Evolutionary conservation across 2,797 vertebrate species (phyloP), one percentile per base, ranked within the genome.

Genomic region (Simalia tracyae): DNA sequence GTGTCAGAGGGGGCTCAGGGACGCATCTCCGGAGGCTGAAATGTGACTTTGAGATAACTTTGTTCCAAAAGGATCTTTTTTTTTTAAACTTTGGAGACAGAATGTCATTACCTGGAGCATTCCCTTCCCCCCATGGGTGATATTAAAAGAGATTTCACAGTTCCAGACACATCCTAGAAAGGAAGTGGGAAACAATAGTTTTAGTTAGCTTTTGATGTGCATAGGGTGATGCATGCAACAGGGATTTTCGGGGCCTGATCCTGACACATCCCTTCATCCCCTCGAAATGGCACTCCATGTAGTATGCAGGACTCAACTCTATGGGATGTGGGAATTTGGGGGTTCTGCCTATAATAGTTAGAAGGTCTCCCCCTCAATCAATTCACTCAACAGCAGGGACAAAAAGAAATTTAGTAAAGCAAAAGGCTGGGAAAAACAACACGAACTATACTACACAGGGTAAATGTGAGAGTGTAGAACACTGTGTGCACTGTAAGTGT

Each of bases 1-100:
- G 95, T 94, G 94, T 91, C 96, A 96, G 94, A 96, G 94, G 68
- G 94, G 72, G 95, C 95, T 96, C 19, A 22, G 76, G 94, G 3
- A 19, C 86, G 59, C 76, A 94, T 19, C 10, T 0, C 12, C 91
- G 94, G 89, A 92, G 96, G 95, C 96, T 95, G 95, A 94, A 95
- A 93, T 0, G 89, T 0, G 89, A 92, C 94, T 96, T 92, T 93
- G 93, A 95, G 96, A 95, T 95, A 96, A 96, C 22, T 54, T 94
- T 89, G n/a, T 50, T 63, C 84, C 89, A 84, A 90, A 60, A 64
- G 46, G 31, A 17, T 9, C 5, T 68, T 72, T 4, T 56, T 22
- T 7, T n/a, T 84, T 91, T 56, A 8, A 54, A 2, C 56, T 86
- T 61, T 59, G 76, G 61, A 19, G 60, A 59, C 5, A 12, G 72